Percentiles rank a stretch among this genome's conserved stretches.
Conservation (phyloP, 2,113 vertebrate species). For the Prionailurus viverrinus region DNA sequence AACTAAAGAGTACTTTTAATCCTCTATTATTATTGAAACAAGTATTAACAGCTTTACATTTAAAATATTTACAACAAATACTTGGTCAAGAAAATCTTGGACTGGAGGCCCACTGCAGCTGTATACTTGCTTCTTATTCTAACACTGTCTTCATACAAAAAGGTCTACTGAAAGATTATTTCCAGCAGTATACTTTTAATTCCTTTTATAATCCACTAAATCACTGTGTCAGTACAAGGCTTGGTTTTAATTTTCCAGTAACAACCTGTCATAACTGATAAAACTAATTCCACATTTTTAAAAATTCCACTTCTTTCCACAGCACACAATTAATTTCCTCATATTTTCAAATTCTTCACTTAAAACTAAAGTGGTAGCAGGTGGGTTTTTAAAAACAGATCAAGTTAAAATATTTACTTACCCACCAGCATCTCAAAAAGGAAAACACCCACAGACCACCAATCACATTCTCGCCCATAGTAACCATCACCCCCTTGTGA, state of each 20-base stretch:
- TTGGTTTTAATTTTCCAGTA: not conserved
- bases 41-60: not conserved
- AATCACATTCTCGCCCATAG: constrained; percentile 98
- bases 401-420: constrained; percentile 87
- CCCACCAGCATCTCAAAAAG: constrained; percentile 99
- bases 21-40: not conserved
- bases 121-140: not conserved
- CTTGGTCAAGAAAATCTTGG: not conserved
- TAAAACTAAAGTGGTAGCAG: not conserved
- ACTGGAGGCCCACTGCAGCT: not conserved
- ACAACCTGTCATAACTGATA: not conserved
- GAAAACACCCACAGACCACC: constrained; percentile 99
- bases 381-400: not conserved
- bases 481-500: constrained; percentile 98
- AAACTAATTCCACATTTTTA: not conserved
- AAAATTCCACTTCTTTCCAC: constrained; percentile 15
- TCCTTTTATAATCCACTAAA: not conserved
- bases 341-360: constrained; percentile 51
- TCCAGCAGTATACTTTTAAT: not conserved
- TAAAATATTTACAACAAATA: constrained; percentile 44
- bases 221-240: not conserved
- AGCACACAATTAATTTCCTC: constrained; percentile 39
- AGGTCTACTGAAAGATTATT: not conserved
- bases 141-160: constrained; percentile 25
- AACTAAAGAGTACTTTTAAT: constrained; percentile 26